phyloP scores from a whole-genome alignment of 1,140 invertebrate species.

The Danaus melanippus region DNA sequence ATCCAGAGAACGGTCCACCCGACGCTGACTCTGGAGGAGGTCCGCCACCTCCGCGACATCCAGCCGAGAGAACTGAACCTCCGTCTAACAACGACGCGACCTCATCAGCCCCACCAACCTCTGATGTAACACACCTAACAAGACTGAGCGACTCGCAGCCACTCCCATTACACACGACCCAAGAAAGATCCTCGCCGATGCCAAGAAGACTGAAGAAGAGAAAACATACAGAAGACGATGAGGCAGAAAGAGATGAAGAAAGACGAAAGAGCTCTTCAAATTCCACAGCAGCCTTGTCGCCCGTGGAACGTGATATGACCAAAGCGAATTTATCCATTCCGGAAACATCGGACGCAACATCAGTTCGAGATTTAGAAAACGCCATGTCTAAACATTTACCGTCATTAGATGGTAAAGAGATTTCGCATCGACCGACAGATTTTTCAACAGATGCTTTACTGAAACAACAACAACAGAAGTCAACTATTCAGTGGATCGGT shows the following conservation, averaged over 20 bases:
- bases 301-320: constrained; percentile 51
- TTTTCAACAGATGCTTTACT: constrained; percentile 89
- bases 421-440: constrained; percentile 83
- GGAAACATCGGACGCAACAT: constrained; percentile 71
- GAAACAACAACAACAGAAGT: constrained; percentile 86
- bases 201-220: constrained; percentile 67
- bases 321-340: constrained; percentile 61
- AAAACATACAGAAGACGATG: constrained; percentile 63
- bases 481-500: constrained; percentile 95
- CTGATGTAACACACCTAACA: constrained; percentile 59
- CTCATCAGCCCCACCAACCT: constrained; percentile 51
- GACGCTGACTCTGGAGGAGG: constrained; percentile 79
- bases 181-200: constrained; percentile 64
- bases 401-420: constrained; percentile 72
- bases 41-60: constrained; percentile 53
- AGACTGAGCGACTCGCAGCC: constrained; percentile 63
- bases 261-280: constrained; percentile 74
- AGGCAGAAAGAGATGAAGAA: constrained; percentile 59
- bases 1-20: constrained; percentile 89
- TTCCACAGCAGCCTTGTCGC: constrained; percentile 49
- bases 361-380: constrained; percentile 93
- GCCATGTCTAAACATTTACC: constrained; percentile 97
- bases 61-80: constrained; percentile 52
- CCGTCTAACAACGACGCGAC: constrained; percentile 46
- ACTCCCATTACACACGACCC: constrained; percentile 53